A percentile compares a stretch with the other conserved stretches of the same genome.
phyloP scores from a whole-genome alignment of 2,888 invertebrate genomes.

The Ptychoptera contaminata region DNA sequence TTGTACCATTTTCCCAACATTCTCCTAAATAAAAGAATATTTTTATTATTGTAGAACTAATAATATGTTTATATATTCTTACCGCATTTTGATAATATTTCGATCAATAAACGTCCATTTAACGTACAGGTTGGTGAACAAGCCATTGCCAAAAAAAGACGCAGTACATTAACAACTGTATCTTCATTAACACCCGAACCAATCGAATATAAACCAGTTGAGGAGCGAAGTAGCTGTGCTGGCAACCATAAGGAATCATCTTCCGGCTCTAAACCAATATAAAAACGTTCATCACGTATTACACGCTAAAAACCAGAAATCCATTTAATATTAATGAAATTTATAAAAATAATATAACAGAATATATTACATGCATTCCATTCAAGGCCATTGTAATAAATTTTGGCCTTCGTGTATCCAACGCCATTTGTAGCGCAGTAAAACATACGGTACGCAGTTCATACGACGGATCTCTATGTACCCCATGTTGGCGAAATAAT shows the following conservation, averaged over 20 bases:
- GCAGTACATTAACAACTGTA: slow-evolving; percentile 55
- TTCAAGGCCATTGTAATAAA: slow-evolving; percentile 68
- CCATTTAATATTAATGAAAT: background rate
- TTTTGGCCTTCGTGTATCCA: slow-evolving; percentile 77
- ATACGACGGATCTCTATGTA: slow-evolving; percentile 61
- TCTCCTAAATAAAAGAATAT: slow-evolving; percentile 27
- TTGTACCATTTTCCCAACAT: slow-evolving; percentile 61
- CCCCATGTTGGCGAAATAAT: slow-evolving; percentile 63
- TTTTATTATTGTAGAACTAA: too few species aligned
- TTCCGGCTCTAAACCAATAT: slow-evolving; percentile 77
- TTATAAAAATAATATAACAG: slow-evolving; percentile 19
- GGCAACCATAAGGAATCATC: slow-evolving; percentile 88
- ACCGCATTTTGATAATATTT: slow-evolving; percentile 68
- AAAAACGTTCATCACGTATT: slow-evolving; percentile 80
- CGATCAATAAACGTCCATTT: slow-evolving; percentile 76
- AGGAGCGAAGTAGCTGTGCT: slow-evolving; percentile 74
- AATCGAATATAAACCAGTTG: slow-evolving; percentile 36
- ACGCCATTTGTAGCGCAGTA: slow-evolving; percentile 65
- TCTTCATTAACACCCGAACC: slow-evolving; percentile 59
- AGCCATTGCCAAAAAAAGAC: slow-evolving; percentile 72
- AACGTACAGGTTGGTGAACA: slow-evolving; percentile 78
- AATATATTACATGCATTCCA: slow-evolving; percentile 84
- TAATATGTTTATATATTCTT: background rate
- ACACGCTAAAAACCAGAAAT: slow-evolving; percentile 46
- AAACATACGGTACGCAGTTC: slow-evolving; percentile 74